Evolutionary conservation across 1,140 invertebrate species (phyloP).

Genomic region (Sogatella furcifera): DNA sequence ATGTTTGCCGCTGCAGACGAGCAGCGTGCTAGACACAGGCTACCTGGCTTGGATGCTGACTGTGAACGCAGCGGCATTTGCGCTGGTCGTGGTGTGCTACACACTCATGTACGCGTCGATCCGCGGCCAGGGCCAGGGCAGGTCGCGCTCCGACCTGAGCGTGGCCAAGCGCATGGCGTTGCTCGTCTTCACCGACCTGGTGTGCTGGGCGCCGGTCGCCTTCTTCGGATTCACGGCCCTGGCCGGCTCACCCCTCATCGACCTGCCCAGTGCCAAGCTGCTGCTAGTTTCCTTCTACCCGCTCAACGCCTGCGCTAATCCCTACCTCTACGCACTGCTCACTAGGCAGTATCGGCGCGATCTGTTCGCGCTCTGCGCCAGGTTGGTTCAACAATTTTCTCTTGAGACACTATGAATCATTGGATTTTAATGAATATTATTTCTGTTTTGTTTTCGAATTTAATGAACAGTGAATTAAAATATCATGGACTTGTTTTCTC

Average conservation of each 20-base stretch:
- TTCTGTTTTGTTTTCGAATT: too few species aligned
- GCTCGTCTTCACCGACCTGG: slow-evolving; percentile 50
- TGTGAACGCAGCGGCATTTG: slow-evolving; percentile 39
- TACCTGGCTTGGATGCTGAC: slow-evolving; percentile 38
- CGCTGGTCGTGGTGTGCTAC: slow-evolving; percentile 40
- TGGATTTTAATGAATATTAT: too few species aligned
- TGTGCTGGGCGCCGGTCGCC: slow-evolving; percentile 46
- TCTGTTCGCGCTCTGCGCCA: slow-evolving; percentile 37
- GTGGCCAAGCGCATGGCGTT: slow-evolving; percentile 47
- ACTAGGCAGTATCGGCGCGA: slow-evolving; percentile 49
- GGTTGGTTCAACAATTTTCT: background rate
- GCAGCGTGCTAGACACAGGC: slow-evolving; percentile 44
- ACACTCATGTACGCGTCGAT: slow-evolving; percentile 39
- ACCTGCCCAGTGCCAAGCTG: slow-evolving; percentile 28
- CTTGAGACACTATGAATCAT: too few species aligned
- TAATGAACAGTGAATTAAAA: too few species aligned
- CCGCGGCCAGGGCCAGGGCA: slow-evolving; percentile 16
- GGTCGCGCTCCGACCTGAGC: slow-evolving; percentile 47
- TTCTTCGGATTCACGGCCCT: slow-evolving; percentile 47
- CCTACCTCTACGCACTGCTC: slow-evolving; percentile 51
- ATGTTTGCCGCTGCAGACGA: slow-evolving; percentile 59
- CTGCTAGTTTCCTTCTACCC: slow-evolving; percentile 49
- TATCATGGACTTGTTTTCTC: too few species aligned
- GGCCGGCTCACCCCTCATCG: slow-evolving; percentile 43
- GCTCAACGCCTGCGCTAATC: slow-evolving; percentile 50